These are phyloP conservation scores for Periparus ater DNA, from an alignment of 2,797 vertebrate genomes.

Conservation along the genomic window DNA sequence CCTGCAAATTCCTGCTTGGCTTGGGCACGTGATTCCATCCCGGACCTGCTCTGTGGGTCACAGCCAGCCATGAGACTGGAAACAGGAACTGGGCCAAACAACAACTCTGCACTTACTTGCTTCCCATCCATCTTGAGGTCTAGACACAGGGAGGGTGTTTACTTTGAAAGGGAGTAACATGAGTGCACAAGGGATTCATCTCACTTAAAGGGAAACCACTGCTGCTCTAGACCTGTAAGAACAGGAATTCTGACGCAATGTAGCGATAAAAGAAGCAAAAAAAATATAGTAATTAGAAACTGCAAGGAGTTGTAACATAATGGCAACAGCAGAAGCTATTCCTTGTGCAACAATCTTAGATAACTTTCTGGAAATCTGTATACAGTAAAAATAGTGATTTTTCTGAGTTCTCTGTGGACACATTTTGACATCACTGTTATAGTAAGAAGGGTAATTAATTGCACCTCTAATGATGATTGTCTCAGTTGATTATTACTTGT, in stretches of 20 bases:
- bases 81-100: slow-evolving; percentile 21
- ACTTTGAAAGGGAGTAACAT: neutral
- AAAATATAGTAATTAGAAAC: neutral
- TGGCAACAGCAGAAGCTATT: neutral
- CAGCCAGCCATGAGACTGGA: neutral
- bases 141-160: neutral
- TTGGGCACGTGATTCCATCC: neutral
- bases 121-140: slow-evolving; percentile 22
- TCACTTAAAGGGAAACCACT: neutral
- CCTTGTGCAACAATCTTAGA: neutral
- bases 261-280: neutral
- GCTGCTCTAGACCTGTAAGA: neutral
- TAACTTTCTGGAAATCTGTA: neutral
- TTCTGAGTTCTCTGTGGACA: neutral
- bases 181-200: accelerated
- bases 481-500: neutral
- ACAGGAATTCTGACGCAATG: neutral
- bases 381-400: neutral
- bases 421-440: neutral
- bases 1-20: neutral
- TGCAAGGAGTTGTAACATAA: neutral
- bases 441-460: neutral
- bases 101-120: neutral
- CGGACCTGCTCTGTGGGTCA: neutral
- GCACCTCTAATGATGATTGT: neutral